phyloP scores from a whole-genome alignment of 2,113 vertebrate genomes.

The Odocoileus virginianus region DNA sequence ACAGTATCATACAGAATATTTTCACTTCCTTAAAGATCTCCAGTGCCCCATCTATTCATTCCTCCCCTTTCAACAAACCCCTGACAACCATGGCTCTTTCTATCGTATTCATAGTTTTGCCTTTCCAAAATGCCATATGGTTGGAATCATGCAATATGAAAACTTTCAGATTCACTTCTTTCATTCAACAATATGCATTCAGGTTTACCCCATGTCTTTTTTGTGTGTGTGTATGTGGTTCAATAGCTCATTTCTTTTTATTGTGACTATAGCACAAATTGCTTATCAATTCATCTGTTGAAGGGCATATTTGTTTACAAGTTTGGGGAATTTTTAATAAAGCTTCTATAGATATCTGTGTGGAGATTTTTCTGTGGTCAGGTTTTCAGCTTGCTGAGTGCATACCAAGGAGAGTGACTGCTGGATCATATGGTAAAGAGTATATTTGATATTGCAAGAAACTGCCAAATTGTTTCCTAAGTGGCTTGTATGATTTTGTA shows the following conservation, averaged over 20 bases:
- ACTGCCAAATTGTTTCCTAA: not conserved
- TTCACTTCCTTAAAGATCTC: not conserved
- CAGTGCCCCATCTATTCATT: not conserved
- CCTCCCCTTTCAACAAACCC: not conserved
- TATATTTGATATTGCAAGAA: not conserved
- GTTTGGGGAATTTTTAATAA: not conserved
- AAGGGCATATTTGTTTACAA: not conserved
- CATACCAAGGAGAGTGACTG: not conserved
- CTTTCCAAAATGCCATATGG: not conserved
- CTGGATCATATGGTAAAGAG: not conserved
- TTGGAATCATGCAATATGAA: not conserved
- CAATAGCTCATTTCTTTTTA: not conserved
- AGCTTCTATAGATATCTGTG: not conserved
- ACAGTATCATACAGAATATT: not conserved
- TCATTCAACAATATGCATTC: not conserved
- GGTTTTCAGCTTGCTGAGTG: not conserved
- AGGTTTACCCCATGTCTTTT: not conserved
- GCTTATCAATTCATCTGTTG: not conserved
- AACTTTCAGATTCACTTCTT: not conserved
- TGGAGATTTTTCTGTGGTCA: not conserved
- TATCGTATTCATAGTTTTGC: not conserved
- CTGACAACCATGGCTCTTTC: not conserved
- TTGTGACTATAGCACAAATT: not conserved
- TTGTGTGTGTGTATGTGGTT: not conserved
- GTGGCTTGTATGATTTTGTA: not conserved